Conservation (phyloP, 2,797 vertebrate species). For the Protosalanx chinensis region DNA sequence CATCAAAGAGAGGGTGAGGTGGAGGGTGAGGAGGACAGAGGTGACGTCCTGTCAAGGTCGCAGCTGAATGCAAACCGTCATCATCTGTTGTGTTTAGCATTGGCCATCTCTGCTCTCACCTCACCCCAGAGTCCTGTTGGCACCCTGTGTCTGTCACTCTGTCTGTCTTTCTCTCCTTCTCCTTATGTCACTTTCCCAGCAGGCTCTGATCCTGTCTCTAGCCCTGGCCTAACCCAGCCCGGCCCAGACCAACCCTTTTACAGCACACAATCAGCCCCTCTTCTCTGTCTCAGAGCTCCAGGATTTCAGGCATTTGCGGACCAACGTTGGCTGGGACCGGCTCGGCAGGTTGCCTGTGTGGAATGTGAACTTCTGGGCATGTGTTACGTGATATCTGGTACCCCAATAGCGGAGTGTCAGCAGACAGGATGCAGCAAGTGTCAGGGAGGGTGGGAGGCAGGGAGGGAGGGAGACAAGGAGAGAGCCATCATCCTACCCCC, state of each 20-base stretch:
- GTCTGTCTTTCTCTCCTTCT: not conserved
- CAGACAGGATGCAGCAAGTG: not conserved
- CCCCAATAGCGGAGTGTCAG: not conserved
- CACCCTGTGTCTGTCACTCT: not conserved
- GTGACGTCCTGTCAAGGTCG: not conserved
- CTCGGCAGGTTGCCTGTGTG: not conserved
- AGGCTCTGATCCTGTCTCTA: not conserved
- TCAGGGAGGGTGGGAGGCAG: not conserved
- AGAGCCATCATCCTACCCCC: too few species aligned
- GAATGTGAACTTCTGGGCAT: not conserved
- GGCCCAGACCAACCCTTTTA: not conserved
- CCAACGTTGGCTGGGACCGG: too few species aligned
- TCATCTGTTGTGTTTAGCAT: slow-evolving; percentile 53
- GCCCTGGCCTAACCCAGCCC: too few species aligned
- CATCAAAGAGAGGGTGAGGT: not conserved
- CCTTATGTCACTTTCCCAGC: not conserved
- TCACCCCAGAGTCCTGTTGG: too few species aligned
- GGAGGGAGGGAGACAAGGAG: not conserved
- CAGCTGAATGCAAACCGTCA: slow-evolving; percentile 31
- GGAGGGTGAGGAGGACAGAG: not conserved
- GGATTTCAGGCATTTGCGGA: too few species aligned
- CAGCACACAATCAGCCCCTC: not conserved
- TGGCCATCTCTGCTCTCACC: too few species aligned
- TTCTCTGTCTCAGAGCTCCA: not conserved
- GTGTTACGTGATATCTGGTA: not conserved